phyloP scores from a whole-genome alignment of 1,140 invertebrate species.

The Euwallacea fornicatus region DNA sequence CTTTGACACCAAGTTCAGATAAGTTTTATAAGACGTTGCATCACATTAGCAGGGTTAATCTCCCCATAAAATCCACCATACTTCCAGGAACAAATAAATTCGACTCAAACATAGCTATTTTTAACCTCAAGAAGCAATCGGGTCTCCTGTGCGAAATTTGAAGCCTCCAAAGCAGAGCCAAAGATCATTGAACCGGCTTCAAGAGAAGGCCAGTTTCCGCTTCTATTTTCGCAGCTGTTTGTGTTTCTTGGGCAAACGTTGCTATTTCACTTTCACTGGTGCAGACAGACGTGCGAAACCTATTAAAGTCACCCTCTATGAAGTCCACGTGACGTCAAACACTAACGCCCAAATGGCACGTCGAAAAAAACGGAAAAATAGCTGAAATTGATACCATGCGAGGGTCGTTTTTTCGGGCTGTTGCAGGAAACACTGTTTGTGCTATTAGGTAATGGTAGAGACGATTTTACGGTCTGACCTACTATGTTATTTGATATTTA shows the following conservation, averaged over 20 bases:
- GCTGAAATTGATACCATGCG: constrained; percentile 19
- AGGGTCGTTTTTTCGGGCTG: neutral
- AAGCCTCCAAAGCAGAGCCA: neutral
- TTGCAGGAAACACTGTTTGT: no score
- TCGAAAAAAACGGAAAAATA: constrained; percentile 7
- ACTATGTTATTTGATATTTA: no score
- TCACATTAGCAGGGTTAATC: no score
- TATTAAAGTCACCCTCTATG: constrained; percentile 32
- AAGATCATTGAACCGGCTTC: constrained; percentile 1
- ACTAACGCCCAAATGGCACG: constrained; percentile 19
- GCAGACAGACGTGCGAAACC: constrained; percentile 33
- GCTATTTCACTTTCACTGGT: constrained; percentile 17
- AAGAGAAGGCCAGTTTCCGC: constrained; percentile 14
- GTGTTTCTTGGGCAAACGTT: constrained; percentile 24
- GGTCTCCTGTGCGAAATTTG: neutral
- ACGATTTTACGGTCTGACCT: no score
- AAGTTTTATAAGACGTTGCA: no score
- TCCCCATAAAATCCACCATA: no score
- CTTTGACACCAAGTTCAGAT: no score
- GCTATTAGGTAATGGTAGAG: neutral
- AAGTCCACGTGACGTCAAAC: constrained; percentile 29
- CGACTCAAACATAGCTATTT: no score
- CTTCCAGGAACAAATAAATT: no score
- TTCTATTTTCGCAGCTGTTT: constrained; percentile 36
- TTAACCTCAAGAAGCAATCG: no score